A percentile compares a stretch with the other conserved stretches of the same genome.
These are phyloP conservation scores for Steinernema khuongi DNA, from an alignment of 1,140 invertebrate species.

Conservation along the genomic window DNA sequence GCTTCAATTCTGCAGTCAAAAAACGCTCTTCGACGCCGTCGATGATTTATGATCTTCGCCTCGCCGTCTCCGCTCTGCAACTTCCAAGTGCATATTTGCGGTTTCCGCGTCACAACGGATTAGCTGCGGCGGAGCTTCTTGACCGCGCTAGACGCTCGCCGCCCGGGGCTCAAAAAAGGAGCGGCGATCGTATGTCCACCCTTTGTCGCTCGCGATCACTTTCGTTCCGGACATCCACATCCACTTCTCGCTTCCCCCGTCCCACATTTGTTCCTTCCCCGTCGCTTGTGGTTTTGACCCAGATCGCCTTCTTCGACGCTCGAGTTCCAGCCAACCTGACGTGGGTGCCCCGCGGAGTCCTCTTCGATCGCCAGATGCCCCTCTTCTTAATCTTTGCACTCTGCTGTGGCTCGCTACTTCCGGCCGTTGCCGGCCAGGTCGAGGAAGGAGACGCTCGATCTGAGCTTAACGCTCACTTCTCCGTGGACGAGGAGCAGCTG, in stretches of 20 bases:
- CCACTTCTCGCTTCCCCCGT: conserved; percentile 16
- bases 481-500: conserved; percentile 29
- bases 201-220: not conserved
- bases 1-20: not conserved
- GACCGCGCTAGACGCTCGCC: not conserved
- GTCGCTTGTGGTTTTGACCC: conserved; percentile 44
- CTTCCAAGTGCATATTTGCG: conserved; percentile 63
- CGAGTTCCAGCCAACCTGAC: not conserved
- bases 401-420: not conserved
- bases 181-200: not conserved
- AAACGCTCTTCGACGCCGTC: not conserved
- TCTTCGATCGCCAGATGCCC: conserved; percentile 31
- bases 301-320: conserved; percentile 28
- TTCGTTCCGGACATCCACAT: not conserved
- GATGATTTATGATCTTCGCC: conserved; percentile 37
- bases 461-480: conserved; percentile 28
- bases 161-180: not conserved
- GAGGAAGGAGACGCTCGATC: not conserved
- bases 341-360: conserved; percentile 17
- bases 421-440: not conserved
- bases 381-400: not conserved
- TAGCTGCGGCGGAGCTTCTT: not conserved
- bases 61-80: not conserved
- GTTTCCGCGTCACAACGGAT: conserved; percentile 18
- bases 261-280: conserved; percentile 29